These are phyloP conservation scores for Distichodus sexfasciatus DNA, from an alignment of 2,797 vertebrate species.

Conservation along the genomic window DNA sequence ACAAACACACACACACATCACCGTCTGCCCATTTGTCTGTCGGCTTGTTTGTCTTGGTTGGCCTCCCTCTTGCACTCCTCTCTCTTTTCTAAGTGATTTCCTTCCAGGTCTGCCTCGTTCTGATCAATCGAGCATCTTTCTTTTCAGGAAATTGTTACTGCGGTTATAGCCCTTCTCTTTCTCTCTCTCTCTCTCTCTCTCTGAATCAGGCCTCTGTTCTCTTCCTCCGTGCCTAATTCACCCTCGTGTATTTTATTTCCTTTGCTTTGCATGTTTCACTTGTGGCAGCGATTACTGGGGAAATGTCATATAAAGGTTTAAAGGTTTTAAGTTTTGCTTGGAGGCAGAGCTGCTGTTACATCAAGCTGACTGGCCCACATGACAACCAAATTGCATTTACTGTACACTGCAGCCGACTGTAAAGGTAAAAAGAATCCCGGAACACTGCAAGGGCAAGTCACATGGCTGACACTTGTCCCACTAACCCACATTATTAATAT, in stretches of 20 bases:
- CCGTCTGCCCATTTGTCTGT: constrained; percentile 35
- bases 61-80: neutral
- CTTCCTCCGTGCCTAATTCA: neutral
- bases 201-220: constrained; percentile 17
- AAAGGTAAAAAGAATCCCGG: neutral
- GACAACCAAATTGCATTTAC: neutral
- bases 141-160: constrained; percentile 40
- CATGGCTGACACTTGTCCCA: no score
- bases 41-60: constrained; percentile 17
- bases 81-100: constrained; percentile 12
- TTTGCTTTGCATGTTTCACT: neutral
- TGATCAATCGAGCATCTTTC: constrained; percentile 1
- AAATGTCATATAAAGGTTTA: neutral
- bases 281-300: constrained; percentile 1
- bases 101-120: constrained; percentile 1
- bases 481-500: neutral
- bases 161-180: constrained; percentile 13
- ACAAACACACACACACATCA: neutral
- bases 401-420: no score
- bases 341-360: neutral
- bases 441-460: neutral
- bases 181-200: neutral
- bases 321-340: constrained; percentile 8
- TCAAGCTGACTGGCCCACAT: neutral
- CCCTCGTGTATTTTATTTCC: constrained; percentile 6